These are phyloP conservation scores for Trissoscelio sp. DNA, from an alignment of 2,888 invertebrate species.

Conservation along the genomic window DNA sequence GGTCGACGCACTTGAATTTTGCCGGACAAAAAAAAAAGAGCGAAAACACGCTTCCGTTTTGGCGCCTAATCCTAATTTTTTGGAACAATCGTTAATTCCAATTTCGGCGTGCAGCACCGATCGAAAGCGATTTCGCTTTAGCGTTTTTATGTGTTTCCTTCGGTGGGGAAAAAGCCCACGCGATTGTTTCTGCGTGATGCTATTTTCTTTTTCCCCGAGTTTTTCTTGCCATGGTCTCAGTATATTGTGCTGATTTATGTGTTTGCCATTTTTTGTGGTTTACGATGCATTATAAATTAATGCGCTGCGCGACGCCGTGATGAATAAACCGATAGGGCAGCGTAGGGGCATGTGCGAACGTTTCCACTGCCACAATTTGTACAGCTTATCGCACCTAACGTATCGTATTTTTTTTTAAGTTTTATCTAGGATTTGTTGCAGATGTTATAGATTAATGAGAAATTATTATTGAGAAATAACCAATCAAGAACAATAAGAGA, in stretches of 20 bases:
- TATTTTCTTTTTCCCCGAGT: constrained; percentile 9
- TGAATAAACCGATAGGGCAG: constrained; percentile 53
- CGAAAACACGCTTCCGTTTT: constrained; percentile 17
- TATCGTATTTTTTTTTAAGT: constrained; percentile 37
- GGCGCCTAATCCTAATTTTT: constrained; percentile 54
- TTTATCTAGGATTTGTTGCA: constrained; percentile 46
- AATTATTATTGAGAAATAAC: too few relatives aligned
- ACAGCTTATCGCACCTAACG: constrained; percentile 58
- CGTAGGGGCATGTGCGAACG: constrained; percentile 47
- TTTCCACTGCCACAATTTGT: constrained; percentile 53
- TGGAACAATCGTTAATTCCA: constrained; percentile 47
- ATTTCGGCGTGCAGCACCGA: constrained; percentile 10
- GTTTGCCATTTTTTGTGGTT: constrained; percentile 56
- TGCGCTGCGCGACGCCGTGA: constrained; percentile 44
- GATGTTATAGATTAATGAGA: constrained; percentile 49
- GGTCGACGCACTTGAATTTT: constrained; percentile 26
- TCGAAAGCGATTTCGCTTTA: constrained; percentile 40
- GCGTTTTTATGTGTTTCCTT: constrained; percentile 5
- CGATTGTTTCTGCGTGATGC: too few relatives aligned
- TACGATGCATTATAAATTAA: constrained; percentile 63
- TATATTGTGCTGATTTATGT: constrained; percentile 51
- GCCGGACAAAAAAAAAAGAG: constrained; percentile 19
- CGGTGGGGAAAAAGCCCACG: constrained; percentile 15
- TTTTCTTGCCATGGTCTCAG: constrained; percentile 27
- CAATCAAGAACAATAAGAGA: too few relatives aligned